These are phyloP conservation scores for Cataglyphis cursor DNA, from an alignment of 2,888 invertebrate genomes.

Conservation along the genomic window DNA sequence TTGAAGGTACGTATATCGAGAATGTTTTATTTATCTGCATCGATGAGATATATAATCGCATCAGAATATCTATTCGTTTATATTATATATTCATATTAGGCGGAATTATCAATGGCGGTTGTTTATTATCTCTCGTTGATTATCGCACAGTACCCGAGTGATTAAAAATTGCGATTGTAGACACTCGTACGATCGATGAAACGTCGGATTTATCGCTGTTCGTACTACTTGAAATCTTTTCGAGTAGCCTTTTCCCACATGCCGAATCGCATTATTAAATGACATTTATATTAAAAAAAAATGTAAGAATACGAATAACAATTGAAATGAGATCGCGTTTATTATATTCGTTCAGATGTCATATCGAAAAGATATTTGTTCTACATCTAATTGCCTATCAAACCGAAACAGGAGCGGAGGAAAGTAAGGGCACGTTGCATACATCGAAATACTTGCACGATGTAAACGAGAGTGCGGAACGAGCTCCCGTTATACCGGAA, in stretches of 20 bases:
- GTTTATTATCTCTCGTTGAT: conserved; percentile 4
- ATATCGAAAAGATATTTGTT: neutral
- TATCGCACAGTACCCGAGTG: neutral
- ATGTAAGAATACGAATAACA: neutral
- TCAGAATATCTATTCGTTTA: neutral
- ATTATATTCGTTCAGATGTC: neutral
- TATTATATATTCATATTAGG: neutral
- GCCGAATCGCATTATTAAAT: neutral
- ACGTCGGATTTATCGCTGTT: neutral
- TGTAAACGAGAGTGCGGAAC: conserved; percentile 57
- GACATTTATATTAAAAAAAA: no score
- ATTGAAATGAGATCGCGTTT: neutral
- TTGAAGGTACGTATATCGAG: neutral
- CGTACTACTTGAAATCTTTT: neutral
- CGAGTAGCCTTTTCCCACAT: neutral
- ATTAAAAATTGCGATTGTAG: neutral
- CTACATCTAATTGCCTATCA: conserved; percentile 37
- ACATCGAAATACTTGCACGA: conserved; percentile 60
- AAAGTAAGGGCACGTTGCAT: conserved; percentile 18
- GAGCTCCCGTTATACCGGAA: conserved; percentile 60
- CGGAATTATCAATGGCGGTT: neutral
- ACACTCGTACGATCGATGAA: neutral
- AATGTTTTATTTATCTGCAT: conserved; percentile 28
- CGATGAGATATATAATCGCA: neutral
- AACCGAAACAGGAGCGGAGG: conserved; percentile 26